Conservation (phyloP, 2,888 invertebrate genomes). For the Arrhopalites spinosus region DNA sequence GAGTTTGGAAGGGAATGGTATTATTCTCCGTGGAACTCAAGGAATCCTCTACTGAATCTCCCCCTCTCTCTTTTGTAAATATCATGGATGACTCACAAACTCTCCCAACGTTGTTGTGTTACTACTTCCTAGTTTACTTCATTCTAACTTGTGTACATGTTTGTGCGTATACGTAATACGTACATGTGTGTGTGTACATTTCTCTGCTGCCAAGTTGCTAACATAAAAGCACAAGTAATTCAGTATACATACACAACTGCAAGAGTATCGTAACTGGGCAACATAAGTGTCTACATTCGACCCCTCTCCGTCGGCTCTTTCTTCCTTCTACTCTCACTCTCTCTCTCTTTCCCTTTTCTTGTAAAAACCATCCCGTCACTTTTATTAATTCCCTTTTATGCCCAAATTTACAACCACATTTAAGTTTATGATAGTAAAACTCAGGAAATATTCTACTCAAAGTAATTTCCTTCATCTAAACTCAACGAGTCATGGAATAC, state of each 20-base stretch:
- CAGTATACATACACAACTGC: neutral
- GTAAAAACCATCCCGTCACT: conserved; percentile 25
- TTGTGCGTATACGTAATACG: neutral
- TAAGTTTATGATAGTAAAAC: conserved; percentile 19
- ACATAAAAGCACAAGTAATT: neutral
- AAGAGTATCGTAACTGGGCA: neutral
- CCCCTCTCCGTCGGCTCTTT: conserved; percentile 13
- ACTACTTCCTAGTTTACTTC: conserved; percentile 22
- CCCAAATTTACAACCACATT: conserved; percentile 34
- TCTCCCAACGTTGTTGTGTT: conserved; percentile 13
- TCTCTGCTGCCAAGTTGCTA: neutral
- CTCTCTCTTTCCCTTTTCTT: neutral
- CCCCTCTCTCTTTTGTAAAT: conserved; percentile 29
- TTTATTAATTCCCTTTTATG: conserved; percentile 36
- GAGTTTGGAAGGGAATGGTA: conserved; percentile 23
- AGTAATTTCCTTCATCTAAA: conserved; percentile 12
- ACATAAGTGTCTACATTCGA: conserved; percentile 19
- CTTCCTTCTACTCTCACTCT: neutral
- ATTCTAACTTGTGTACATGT: neutral
- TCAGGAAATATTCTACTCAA: conserved; percentile 10
- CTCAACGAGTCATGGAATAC: neutral
- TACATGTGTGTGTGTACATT: conserved; percentile 11
- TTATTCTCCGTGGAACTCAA: conserved; percentile 26
- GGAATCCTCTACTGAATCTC: conserved; percentile 21
- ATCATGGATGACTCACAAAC: conserved; percentile 32